These are phyloP conservation scores for Plotosus lineatus DNA, from an alignment of 2,113 vertebrate species.

Conservation along the genomic window DNA sequence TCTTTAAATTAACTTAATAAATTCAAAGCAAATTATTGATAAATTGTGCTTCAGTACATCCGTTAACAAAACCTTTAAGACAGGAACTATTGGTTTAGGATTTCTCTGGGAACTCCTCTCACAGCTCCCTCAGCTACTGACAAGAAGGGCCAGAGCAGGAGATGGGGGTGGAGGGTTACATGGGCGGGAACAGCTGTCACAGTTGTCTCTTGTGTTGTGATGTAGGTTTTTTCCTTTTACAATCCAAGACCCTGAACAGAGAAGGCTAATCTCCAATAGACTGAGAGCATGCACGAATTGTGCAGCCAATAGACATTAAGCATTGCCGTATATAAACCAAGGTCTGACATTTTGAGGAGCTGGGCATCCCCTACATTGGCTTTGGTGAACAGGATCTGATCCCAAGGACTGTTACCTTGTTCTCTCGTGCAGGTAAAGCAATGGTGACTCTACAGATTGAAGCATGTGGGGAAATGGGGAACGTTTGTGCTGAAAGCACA, in stretches of 20 bases:
- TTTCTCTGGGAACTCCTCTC: constrained; percentile 5
- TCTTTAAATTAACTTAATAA: neutral
- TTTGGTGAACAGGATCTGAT: constrained; percentile 79
- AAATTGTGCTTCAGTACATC: neutral
- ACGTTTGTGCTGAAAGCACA: neutral
- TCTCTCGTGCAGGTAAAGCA: constrained; percentile 77
- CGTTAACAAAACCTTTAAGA: neutral
- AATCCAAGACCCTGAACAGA: constrained; percentile 59
- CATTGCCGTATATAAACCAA: constrained; percentile 69
- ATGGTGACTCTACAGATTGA: constrained; percentile 29
- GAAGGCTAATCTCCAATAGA: constrained; percentile 63
- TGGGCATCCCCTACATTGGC: constrained; percentile 76
- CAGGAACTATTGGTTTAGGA: constrained; percentile 6
- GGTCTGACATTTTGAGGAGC: constrained; percentile 66
- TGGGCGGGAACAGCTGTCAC: constrained; percentile 66
- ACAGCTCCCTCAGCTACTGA: constrained; percentile 15
- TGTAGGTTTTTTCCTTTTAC: constrained; percentile 74
- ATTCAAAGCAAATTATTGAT: neutral
- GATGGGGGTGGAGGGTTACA: no score
- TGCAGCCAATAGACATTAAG: constrained; percentile 64
- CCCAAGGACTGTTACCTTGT: constrained; percentile 77
- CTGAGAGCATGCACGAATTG: constrained; percentile 41
- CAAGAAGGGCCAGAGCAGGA: constrained; percentile 28
- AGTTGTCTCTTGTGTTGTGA: constrained; percentile 64
- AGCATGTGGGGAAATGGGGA: constrained; percentile 35